A percentile compares a stretch with the other conserved stretches of the same genome.
Conservation (phyloP, 2,797 vertebrate genomes). For the Rhinoraja longicauda region DNA sequence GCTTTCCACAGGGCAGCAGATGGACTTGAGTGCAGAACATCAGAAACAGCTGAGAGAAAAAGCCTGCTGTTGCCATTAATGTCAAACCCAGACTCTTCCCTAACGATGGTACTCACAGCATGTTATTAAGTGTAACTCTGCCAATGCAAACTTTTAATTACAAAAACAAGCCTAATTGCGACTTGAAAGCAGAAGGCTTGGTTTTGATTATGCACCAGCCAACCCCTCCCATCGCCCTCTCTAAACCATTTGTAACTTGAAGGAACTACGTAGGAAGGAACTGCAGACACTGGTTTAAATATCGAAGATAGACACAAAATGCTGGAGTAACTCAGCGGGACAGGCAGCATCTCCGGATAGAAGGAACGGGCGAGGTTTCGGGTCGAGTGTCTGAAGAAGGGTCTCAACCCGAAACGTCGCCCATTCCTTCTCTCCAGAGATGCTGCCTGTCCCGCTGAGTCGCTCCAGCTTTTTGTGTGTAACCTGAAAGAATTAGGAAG, state of each 20-base stretch:
- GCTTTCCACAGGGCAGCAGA: background rate
- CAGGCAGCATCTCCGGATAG: too few species aligned
- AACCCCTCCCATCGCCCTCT: background rate
- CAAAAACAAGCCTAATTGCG: background rate
- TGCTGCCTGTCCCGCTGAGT: too few species aligned
- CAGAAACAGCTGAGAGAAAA: background rate
- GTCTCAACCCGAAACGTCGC: too few species aligned
- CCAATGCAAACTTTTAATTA: slow-evolving; percentile 15
- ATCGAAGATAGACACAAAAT: too few species aligned
- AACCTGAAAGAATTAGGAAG: background rate
- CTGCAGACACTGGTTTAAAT: too few species aligned
- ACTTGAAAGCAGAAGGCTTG: background rate
- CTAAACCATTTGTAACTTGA: background rate
- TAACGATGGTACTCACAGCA: background rate
- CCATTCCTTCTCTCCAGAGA: too few species aligned
- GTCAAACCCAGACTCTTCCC: background rate
- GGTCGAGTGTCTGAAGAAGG: too few species aligned
- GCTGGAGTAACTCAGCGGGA: too few species aligned
- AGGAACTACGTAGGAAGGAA: too few species aligned
- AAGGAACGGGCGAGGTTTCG: too few species aligned
- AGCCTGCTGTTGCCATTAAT: background rate
- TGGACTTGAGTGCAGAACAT: background rate
- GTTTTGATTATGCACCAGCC: background rate
- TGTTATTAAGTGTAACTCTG: background rate
- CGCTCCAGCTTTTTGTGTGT: too few species aligned